Conservation (phyloP, 35 echinoderm and acorn worm genomes). For the Strongylocentrotus purpuratus region DNA sequence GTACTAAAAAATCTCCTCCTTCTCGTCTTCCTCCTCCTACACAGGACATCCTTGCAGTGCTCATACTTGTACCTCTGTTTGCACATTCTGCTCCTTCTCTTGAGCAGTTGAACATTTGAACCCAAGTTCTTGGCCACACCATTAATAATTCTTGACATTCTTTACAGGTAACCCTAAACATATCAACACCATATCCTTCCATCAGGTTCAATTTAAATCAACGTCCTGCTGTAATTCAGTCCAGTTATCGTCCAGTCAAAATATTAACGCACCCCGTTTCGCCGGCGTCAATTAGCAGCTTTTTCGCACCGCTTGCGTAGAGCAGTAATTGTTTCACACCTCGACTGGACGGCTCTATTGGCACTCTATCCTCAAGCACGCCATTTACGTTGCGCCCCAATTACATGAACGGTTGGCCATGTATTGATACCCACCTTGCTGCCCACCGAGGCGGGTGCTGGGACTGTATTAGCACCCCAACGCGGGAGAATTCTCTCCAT, state of each 20-base stretch:
- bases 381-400: not conserved
- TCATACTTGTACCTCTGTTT: not conserved
- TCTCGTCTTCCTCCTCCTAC: not conserved
- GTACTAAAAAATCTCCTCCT: not conserved
- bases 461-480: constrained; percentile 5
- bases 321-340: constrained; percentile 33
- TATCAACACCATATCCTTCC: not conserved
- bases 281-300: not conserved
- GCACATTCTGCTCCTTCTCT: not conserved
- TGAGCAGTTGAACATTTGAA: not conserved
- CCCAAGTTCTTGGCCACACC: not conserved
- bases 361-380: not conserved
- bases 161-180: not conserved
- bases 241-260: constrained; percentile 16
- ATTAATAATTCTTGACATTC: constrained; percentile 3
- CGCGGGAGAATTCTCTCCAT: not conserved
- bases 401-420: not conserved
- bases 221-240: not conserved
- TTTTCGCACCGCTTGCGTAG: not conserved
- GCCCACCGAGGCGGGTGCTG: not conserved
- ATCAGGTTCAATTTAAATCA: constrained; percentile 20
- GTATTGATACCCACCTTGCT: not conserved
- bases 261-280: not conserved
- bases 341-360: not conserved
- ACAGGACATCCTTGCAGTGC: too few relatives aligned